Percentiles rank a stretch among this genome's conserved stretches.
These are phyloP conservation scores for Ibycter americanus DNA, from an alignment of 2,797 vertebrate genomes.

Conservation along the genomic window DNA sequence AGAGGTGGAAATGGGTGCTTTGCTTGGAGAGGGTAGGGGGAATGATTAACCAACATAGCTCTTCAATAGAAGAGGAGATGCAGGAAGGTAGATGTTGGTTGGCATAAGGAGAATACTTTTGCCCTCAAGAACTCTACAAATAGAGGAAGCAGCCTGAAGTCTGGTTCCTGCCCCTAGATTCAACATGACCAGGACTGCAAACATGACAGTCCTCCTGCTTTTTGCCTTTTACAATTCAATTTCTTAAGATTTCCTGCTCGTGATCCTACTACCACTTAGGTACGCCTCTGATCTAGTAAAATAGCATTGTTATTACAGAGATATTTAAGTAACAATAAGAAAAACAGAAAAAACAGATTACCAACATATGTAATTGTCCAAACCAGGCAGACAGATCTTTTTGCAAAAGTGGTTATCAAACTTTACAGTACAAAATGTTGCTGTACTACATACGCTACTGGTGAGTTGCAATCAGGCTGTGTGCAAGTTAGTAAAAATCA, in stretches of 20 bases:
- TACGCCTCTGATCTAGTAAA: neutral
- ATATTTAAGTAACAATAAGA: neutral
- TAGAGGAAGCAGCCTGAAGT: neutral
- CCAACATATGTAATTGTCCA: neutral
- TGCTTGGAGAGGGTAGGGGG: neutral
- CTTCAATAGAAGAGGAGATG: accelerated
- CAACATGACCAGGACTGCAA: neutral
- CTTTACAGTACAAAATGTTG: neutral
- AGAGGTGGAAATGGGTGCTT: neutral
- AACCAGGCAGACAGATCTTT: neutral
- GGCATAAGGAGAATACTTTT: neutral
- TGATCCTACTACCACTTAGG: neutral
- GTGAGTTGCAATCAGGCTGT: neutral
- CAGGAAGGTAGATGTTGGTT: neutral
- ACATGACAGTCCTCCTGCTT: neutral
- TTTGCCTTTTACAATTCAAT: neutral
- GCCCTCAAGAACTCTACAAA: neutral
- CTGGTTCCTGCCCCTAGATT: neutral
- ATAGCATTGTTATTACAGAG: neutral
- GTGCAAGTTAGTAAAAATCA: slow-evolving; percentile 18
- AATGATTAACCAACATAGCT: neutral
- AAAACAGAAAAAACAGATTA: neutral
- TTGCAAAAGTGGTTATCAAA: neutral
- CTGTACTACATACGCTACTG: neutral
- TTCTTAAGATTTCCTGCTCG: neutral